phyloP scores from a whole-genome alignment of 2,113 vertebrate genomes.

The Ornithorhynchus anatinus region DNA sequence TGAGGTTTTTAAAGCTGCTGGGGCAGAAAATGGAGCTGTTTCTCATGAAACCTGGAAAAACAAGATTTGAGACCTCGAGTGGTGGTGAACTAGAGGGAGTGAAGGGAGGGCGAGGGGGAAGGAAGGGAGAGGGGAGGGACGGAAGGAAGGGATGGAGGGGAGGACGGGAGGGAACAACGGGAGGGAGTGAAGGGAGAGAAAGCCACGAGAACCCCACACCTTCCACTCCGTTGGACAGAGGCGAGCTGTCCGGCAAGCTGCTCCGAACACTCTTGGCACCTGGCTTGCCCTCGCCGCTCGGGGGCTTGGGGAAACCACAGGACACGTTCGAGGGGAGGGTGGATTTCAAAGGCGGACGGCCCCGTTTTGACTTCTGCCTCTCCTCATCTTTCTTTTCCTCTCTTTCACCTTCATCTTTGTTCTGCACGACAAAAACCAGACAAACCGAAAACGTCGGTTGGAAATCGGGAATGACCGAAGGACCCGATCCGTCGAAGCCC shows the following conservation, averaged over 20 bases:
- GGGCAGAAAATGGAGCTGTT: too few species aligned
- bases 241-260: constrained; percentile 60
- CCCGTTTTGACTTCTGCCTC: constrained; percentile 83
- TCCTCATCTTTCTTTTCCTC: constrained; percentile 85
- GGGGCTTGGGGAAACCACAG: constrained; percentile 78
- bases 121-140: too few species aligned
- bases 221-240: constrained; percentile 75
- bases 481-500: too few species aligned
- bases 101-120: too few species aligned
- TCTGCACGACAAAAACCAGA: constrained; percentile 72
- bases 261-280: constrained; percentile 64
- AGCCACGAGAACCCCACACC: constrained; percentile 31
- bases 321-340: constrained; percentile 74
- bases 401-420: constrained; percentile 87
- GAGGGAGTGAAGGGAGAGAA: too few species aligned
- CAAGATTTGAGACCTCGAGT: too few species aligned
- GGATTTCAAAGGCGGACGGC: constrained; percentile 89
- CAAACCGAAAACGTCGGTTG: constrained; percentile 28
- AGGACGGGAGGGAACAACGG: too few species aligned
- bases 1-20: too few species aligned
- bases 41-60: constrained; percentile 1
- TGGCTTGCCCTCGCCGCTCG: constrained; percentile 80
- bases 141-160: too few species aligned
- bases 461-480: too few species aligned
- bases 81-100: too few species aligned